Evolutionary conservation across 2,888 invertebrate species (phyloP), one percentile per base, ranked within the genome.

Genomic region (Drosophila rellima): DNA sequence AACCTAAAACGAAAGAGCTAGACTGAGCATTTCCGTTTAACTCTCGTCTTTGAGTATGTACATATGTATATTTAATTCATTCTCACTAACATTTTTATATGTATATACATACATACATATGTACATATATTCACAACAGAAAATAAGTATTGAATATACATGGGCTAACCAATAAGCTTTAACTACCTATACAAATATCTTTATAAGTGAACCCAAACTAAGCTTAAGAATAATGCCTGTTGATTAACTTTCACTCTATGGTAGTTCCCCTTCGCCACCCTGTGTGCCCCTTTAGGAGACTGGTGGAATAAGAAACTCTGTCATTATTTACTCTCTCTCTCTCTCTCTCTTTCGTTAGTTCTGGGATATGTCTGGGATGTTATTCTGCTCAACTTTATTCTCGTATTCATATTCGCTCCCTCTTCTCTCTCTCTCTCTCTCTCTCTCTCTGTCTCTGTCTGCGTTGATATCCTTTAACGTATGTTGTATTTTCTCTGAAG

Each of bases 381-480:
- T 40, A 37, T 39, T 55, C 37, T 54, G 10, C 17, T 57, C 35
- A 37, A 29, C 42, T 23, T 33, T 10, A 18, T 51, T 23, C 23
- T 56, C 11, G 44, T 65, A 57, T 70, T 39, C 39, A 45, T 20
- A 13, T 20, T 42, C 42, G 10, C 18, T 11, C 69, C 70, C 66
- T 65, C 74, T 88, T n/a, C 17, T 18, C 35, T 39, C 13, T 57
- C 56, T 45, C 35, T 15, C 23, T 29, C 18, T 31, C 29, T 57
- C 11, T 48, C 5, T 37, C 6, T 39, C 44, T 52, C 39, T 64
- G 51, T 51, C 61, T 52, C 40, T 68, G 40, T 73, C 80, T 61
- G 60, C 81, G 86, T 77, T 77, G 86, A 33, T 33, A 76, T 57
- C 62, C 70, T 66, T 62, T 40, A 69, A 64, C 64, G 66, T 47